Base-by-base conservation (phyloP, 2,888 invertebrate species). In the Dryadula phaetusa region DNA sequence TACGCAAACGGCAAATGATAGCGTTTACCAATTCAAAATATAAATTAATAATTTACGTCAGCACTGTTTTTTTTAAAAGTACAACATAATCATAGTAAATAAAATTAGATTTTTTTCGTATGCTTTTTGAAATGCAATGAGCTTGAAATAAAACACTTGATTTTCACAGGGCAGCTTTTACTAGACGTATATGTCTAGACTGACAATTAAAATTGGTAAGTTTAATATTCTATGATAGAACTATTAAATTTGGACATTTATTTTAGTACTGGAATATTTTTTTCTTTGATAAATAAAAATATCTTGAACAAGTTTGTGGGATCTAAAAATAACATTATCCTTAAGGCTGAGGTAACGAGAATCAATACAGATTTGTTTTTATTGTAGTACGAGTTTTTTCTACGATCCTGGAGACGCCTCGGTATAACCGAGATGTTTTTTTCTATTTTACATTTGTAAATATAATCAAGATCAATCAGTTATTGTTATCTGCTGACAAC, bases 271-370 rank as follows among this genome's bases (percentile, higher is more conserved):
- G n/a, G n/a, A 10, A 25, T 5, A 0, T 25, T 25, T 25, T 25
- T 40, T n/a, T 16, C 18, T 16, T 40, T 1, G 8, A 56, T 12
- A 40, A 0, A n/a, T 56, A 56, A 40, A 25, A 40, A 20, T 18
- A 25, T 25, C 4, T n/a, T 10, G 8, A 25, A 20, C 20, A 54
- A 56, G 22, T 40, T 40, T 56, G 56, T 56, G 8, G 22, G n/a
- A 40, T 56, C 56, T 56, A 56, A 56, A 56, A 25, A 56, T 56
- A 56, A 40, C 25, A 16, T 54, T 40, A 56, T 40, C 40, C 56
- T 37, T 25, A n/a, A 22, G 22, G 22, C 37, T 25, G 16, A 56
- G 40, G 40, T 56, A n/a, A 56, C 40, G 40, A 56, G 56, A 40
- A 40, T 22, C 28, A 28, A 37, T 56, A 5, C 18, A n/a, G 4